phyloP scores from a whole-genome alignment of 30 jellyfish, hydroid and myxozoan genomes.

The Rhopilema esculentum region DNA sequence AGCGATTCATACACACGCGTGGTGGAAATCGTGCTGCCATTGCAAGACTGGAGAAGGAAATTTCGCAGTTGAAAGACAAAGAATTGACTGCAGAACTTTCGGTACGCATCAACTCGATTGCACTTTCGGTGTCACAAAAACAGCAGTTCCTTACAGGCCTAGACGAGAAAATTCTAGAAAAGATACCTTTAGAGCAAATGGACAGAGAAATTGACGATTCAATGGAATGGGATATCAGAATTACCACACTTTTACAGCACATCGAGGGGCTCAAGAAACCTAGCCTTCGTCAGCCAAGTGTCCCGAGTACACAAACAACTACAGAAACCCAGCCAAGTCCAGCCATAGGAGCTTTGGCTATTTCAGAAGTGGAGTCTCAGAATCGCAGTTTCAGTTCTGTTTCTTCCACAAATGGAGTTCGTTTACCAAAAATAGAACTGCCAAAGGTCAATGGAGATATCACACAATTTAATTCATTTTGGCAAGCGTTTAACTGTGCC shows the following conservation, averaged over 20 bases:
- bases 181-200: not conserved
- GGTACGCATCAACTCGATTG: conserved; percentile 35
- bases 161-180: conserved; percentile 31
- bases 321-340: not conserved
- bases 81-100: conserved; percentile 1
- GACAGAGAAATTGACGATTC: conserved; percentile 33
- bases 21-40: conserved; percentile 11
- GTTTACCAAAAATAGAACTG: conserved; percentile 46
- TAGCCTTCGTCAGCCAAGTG: not conserved
- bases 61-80: not conserved
- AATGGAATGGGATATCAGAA: conserved; percentile 12
- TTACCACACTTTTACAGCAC: not conserved
- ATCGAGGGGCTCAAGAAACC: conserved; percentile 3
- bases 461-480: conserved; percentile 31
- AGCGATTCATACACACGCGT: not conserved
- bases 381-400: not conserved
- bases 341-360: not conserved
- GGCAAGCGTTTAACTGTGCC: conserved; percentile 66
- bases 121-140: conserved; percentile 8
- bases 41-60: conserved; percentile 12
- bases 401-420: not conserved
- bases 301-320: not conserved
- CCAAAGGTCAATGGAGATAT: conserved; percentile 56
- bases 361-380: not conserved
- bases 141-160: conserved; percentile 12